These are phyloP conservation scores for Rhamnusium bicolor DNA, from an alignment of 2,888 invertebrate genomes.

Conservation along the genomic window DNA sequence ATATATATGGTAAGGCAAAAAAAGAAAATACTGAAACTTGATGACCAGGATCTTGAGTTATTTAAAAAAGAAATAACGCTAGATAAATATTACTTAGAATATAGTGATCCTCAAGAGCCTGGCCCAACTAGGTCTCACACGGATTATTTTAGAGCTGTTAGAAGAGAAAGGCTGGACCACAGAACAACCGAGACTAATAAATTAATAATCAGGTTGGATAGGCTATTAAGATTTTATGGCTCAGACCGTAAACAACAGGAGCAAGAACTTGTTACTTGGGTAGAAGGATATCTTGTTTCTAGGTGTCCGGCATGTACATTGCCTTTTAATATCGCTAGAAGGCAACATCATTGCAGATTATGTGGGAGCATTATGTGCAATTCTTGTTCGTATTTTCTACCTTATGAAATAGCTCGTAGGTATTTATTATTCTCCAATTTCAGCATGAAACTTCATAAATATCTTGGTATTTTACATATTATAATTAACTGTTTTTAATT, in stretches of 20 bases:
- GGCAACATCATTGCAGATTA: conserved; percentile 97
- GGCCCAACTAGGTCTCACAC: conserved; percentile 80
- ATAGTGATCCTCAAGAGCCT: conserved; percentile 77
- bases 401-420: conserved; percentile 85
- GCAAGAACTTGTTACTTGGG: conserved; percentile 90
- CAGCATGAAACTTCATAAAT: too few species aligned
- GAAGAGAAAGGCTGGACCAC: conserved; percentile 83
- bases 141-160: conserved; percentile 82
- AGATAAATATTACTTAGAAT: conserved; percentile 69
- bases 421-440: conserved; percentile 39
- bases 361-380: conserved; percentile 96
- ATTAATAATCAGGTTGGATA: conserved; percentile 92
- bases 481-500: too few species aligned
- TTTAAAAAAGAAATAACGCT: conserved; percentile 72
- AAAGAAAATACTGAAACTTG: conserved; percentile 86
- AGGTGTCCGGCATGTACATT: conserved; percentile 94
- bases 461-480: too few species aligned
- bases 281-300: conserved; percentile 91
- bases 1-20: conserved; percentile 90
- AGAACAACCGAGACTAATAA: conserved; percentile 97
- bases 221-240: conserved; percentile 84
- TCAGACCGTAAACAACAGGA: conserved; percentile 83
- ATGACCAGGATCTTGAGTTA: conserved; percentile 78
- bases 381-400: conserved; percentile 90
- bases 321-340: conserved; percentile 87